Conservation (phyloP, 1,140 invertebrate species). For the Halotydeus destructor region DNA sequence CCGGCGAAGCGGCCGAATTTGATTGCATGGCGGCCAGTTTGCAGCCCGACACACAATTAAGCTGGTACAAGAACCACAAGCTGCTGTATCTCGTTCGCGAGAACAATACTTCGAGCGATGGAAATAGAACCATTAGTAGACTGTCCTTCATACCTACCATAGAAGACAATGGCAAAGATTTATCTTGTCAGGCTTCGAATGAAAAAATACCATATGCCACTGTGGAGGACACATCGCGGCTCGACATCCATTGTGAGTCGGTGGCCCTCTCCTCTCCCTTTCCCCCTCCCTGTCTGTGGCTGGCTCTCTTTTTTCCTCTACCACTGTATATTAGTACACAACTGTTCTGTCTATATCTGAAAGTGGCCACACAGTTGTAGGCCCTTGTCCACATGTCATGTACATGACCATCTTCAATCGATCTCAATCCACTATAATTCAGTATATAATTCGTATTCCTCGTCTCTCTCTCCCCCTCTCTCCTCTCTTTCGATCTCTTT, state of each 20-base stretch:
- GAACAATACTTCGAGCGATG: conserved; percentile 25
- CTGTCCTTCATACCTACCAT: conserved; percentile 34
- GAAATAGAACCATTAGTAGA: conserved; percentile 16
- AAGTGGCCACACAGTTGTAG: too few species aligned
- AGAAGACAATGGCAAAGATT: conserved; percentile 55
- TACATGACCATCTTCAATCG: neutral
- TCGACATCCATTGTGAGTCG: conserved; percentile 17
- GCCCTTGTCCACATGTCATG: too few species aligned
- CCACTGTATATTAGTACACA: neutral
- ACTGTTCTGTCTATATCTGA: too few species aligned
- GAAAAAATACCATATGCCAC: conserved; percentile 23
- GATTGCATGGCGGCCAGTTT: conserved; percentile 18
- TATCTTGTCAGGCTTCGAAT: conserved; percentile 62
- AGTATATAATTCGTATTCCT: neutral
- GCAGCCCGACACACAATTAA: conserved; percentile 17
- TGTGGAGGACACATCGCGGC: conserved; percentile 13
- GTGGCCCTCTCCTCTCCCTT: neutral
- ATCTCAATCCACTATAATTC: neutral
- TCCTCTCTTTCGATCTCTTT: neutral
- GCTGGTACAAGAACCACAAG: conserved; percentile 18
- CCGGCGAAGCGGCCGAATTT: conserved; percentile 17
- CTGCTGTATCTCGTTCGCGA: conserved; percentile 14
- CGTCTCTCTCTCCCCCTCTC: neutral
- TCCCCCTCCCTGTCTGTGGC: neutral
- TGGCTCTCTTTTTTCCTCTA: neutral